Base-by-base conservation (phyloP, 2,113 vertebrate genomes). In the Leptocoma aspasia region DNA sequence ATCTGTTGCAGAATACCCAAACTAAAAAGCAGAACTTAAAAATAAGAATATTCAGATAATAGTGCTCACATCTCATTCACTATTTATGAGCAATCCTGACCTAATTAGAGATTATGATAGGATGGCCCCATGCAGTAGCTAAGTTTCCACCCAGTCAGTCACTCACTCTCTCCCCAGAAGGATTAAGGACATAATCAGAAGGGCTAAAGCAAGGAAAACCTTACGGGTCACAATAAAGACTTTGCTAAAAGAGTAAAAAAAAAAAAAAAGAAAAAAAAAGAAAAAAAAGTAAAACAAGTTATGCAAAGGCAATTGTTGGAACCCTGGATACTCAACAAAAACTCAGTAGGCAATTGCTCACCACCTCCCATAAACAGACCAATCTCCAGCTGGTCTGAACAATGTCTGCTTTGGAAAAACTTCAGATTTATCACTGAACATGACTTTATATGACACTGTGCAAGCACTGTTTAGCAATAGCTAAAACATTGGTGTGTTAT, bases 261-360 rank as follows among this genome's bases (percentile, higher is more conserved):
- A 11, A 50, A 28, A 24, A 23, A 10, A 16, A 24, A 17, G 65
- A 30, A 23, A 49, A 11, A 13, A 23, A 9, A 41, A 31, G 8
- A 0, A 24, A 12, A 17, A 26, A 31, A n/a, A 26, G 20, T 5
- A 24, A 54, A 13, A 8, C 5, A 71, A 49, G 18, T 0, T 1
- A 72, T 23, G 10, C 10, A 87, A 71, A 80, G 7, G 5, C 45
- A 82, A 41, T 27, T 18, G 6, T 39, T 39, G 39, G 39, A 39
- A 39, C 39, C 39, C 39, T 39, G 39, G 39, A 39, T 39, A 39
- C 39, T 39, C 39, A 39, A 39, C 12, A 39, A 39, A 39, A 39
- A 39, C 39, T 39, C 39, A 12, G 12, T 39, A 80, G 7, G 5
- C 45, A 82, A 41, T 31, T 18, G 6, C 13, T 72, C 35, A 42